phyloP scores from a whole-genome alignment of 2,888 invertebrate genomes.

The Salpingus planirostris region DNA sequence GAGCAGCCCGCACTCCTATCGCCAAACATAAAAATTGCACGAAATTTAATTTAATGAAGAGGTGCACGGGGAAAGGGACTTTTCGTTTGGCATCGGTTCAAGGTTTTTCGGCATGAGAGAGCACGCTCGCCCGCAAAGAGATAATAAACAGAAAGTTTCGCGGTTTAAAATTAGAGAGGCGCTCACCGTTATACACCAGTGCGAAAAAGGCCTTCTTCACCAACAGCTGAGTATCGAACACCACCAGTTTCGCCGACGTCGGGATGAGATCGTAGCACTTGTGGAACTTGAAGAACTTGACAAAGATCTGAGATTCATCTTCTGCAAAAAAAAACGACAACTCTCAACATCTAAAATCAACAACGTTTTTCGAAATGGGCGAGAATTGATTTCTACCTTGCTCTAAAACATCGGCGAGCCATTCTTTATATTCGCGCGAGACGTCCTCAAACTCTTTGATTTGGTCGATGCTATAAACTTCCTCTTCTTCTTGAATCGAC shows the following conservation, averaged over 20 bases:
- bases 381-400: constrained; percentile 39
- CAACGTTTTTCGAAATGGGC: too few relatives aligned
- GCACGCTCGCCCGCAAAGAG: neutral
- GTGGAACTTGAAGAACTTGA: constrained; percentile 99
- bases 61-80: neutral
- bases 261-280: constrained; percentile 99
- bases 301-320: constrained; percentile 95
- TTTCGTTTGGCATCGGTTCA: constrained; percentile 11
- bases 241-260: constrained; percentile 97
- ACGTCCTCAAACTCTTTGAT: constrained; percentile 82
- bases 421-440: constrained; percentile 67
- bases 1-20: constrained; percentile 88
- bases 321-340: too few relatives aligned
- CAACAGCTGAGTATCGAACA: constrained; percentile 96
- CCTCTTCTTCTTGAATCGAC: constrained; percentile 49
- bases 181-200: constrained; percentile 90
- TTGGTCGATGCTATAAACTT: constrained; percentile 70
- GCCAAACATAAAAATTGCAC: constrained; percentile 15
- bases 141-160: constrained; percentile 2
- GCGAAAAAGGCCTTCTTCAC: constrained; percentile 99
- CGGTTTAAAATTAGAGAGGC: constrained; percentile 1
- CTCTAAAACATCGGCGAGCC: constrained; percentile 62
- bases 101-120: constrained; percentile 3
- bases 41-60: neutral
- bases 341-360: neutral